Percentiles rank a stretch among this genome's conserved stretches.
Evolutionary conservation across 2,113 vertebrate genomes (phyloP).

Genomic region (Leucoraja erinaceus): DNA sequence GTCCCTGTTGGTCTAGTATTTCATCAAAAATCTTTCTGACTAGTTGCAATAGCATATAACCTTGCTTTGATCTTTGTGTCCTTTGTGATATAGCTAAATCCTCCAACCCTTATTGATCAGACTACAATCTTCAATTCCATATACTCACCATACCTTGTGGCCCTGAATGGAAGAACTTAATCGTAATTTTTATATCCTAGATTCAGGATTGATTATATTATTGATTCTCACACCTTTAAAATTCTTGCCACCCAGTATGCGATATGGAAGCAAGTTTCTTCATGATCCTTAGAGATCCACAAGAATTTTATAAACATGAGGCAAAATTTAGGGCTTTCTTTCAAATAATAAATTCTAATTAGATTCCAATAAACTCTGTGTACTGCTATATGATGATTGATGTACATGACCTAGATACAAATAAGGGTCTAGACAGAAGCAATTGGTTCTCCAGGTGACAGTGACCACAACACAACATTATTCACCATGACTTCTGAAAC

Average conservation of each 20-base stretch:
- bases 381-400: neutral
- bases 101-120: neutral
- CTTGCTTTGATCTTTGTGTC: neutral
- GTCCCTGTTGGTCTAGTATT: no score
- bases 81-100: neutral
- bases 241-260: neutral
- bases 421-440: neutral
- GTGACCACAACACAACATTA: neutral
- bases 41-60: neutral
- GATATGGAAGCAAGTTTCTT: neutral
- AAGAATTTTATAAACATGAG: neutral
- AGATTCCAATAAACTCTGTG: neutral
- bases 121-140: neutral
- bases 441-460: neutral
- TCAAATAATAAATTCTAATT: neutral
- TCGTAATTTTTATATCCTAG: neutral
- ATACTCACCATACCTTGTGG: neutral
- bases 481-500: neutral
- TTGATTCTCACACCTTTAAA: neutral
- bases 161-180: neutral
- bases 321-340: neutral
- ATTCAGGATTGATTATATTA: neutral
- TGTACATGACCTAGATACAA: neutral
- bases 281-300: neutral
- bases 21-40: no score